Evolutionary conservation across 2,113 vertebrate species (phyloP).

Genomic region (Piprites chloris): DNA sequence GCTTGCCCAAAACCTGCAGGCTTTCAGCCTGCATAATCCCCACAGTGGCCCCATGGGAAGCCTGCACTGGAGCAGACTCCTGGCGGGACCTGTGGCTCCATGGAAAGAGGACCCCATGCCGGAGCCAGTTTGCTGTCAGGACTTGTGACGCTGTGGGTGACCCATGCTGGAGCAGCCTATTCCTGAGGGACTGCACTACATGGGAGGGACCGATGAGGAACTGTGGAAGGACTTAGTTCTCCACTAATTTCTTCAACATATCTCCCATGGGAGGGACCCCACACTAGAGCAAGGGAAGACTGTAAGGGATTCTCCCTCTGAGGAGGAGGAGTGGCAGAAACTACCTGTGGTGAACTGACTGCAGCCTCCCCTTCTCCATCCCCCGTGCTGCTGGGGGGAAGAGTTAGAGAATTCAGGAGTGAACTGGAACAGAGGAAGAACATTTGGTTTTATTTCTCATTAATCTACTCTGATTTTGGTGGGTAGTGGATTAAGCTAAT

Average conservation of each 20-base stretch:
- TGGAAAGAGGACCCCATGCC: neutral
- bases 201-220: neutral
- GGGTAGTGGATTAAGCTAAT: neutral
- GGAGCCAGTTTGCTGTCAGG: neutral
- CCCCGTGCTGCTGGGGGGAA: neutral
- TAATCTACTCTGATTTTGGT: neutral
- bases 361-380: accelerated
- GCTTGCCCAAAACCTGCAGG: too few relatives aligned
- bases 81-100: too few relatives aligned
- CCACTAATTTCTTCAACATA: too few relatives aligned
- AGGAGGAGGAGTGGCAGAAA: neutral
- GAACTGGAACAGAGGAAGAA: neutral
- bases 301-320: neutral
- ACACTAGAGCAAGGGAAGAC: neutral
- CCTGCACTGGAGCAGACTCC: too few relatives aligned
- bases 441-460: neutral
- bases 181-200: neutral
- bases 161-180: neutral
- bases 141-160: neutral
- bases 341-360: neutral
- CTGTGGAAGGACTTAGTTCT: neutral
- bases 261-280: neutral
- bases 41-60: too few relatives aligned
- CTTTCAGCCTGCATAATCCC: too few relatives aligned
- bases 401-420: neutral